These are phyloP conservation scores for Cryptotis parvus DNA, from an alignment of 2,113 vertebrate genomes.

Conservation along the genomic window DNA sequence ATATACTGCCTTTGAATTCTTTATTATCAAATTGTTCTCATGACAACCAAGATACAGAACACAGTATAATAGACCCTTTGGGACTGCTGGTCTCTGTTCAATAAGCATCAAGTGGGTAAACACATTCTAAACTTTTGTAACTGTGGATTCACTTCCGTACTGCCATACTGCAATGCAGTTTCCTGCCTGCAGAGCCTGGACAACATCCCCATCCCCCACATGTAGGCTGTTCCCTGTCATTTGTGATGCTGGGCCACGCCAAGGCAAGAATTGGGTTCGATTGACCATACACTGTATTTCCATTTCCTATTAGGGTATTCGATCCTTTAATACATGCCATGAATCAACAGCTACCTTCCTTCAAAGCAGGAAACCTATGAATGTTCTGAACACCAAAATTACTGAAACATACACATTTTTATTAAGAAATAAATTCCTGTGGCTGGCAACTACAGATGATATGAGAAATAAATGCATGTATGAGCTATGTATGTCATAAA, in stretches of 20 bases:
- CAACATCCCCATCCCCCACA: background rate
- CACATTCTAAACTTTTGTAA: background rate
- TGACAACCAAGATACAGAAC: background rate
- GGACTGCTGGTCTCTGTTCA: background rate
- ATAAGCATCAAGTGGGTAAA: background rate
- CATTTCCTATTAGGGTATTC: background rate
- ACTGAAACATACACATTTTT: background rate
- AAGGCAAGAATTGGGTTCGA: background rate
- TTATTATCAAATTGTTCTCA: background rate
- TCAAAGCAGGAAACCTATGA: background rate
- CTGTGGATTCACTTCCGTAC: background rate
- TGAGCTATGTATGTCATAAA: background rate
- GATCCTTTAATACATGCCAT: background rate
- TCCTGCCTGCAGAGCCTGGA: background rate
- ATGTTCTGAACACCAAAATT: background rate
- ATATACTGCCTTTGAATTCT: background rate
- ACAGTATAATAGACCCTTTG: background rate
- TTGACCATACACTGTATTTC: background rate
- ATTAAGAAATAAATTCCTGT: constrained; percentile 6
- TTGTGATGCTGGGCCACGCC: background rate
- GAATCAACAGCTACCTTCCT: background rate
- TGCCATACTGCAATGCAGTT: too few relatives aligned
- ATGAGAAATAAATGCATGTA: background rate
- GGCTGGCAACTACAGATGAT: background rate
- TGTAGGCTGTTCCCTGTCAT: background rate